phyloP scores from a whole-genome alignment of 2,113 vertebrate genomes.

The Periophthalmodon schlosseri region DNA sequence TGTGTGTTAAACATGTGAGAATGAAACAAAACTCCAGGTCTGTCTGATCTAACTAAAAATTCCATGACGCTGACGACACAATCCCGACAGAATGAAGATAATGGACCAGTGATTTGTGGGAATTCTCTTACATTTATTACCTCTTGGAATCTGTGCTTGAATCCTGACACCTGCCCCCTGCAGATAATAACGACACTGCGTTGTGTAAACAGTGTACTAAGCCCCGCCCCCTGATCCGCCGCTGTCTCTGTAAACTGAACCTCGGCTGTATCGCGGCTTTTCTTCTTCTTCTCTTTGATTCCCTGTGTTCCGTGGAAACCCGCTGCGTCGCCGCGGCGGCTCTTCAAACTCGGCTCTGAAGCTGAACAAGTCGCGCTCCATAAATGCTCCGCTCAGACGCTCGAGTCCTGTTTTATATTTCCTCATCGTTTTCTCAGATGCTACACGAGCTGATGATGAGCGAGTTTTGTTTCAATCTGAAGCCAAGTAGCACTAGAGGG shows the following conservation, averaged over 20 bases:
- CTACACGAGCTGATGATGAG: conserved; percentile 1
- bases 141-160: neutral
- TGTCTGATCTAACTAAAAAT: too few species aligned
- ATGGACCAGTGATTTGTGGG: too few species aligned
- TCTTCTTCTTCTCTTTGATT: neutral
- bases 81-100: too few species aligned
- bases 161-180: neutral
- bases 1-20: too few species aligned
- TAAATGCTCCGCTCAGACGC: conserved; percentile 47
- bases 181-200: neutral
- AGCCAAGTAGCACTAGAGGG: too few species aligned
- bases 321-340: conserved; percentile 32
- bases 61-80: too few species aligned
- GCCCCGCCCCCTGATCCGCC: neutral
- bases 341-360: conserved; percentile 51
- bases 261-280: neutral
- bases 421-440: neutral
- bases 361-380: conserved; percentile 51
- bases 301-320: conserved; percentile 15
- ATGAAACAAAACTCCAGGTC: too few species aligned
- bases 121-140: neutral
- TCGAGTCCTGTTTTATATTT: conserved; percentile 17
- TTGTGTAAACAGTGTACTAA: neutral
- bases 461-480: too few species aligned
- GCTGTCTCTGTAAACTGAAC: conserved; percentile 1